Evolutionary conservation across 2,888 invertebrate genomes (phyloP).

Genomic region (Saturnia pavonia): DNA sequence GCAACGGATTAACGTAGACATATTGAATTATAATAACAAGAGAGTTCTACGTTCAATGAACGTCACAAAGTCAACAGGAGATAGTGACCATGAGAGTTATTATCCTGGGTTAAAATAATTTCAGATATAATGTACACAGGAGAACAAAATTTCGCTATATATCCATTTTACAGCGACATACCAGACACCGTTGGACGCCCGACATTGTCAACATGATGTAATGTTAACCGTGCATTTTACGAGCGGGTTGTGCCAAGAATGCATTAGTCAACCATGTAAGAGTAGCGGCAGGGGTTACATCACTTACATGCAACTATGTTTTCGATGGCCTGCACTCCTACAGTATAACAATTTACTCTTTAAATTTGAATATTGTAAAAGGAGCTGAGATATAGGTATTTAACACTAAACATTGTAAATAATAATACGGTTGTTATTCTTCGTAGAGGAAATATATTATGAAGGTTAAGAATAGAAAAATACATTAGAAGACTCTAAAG

Average conservation of each 20-base stretch:
- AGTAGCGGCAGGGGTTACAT: background rate
- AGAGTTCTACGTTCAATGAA: background rate
- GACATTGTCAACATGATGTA: slow-evolving; percentile 17
- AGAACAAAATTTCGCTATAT: slow-evolving; percentile 13
- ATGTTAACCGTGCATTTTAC: slow-evolving; percentile 20
- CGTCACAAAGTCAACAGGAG: background rate
- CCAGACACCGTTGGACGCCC: background rate
- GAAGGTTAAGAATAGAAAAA: too few species aligned
- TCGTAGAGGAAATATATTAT: too few species aligned
- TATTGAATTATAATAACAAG: background rate
- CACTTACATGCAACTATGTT: slow-evolving; percentile 5
- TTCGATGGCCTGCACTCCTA: background rate
- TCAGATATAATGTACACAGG: background rate
- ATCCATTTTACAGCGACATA: background rate
- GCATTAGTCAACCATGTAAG: slow-evolving; percentile 17
- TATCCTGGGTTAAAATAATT: background rate
- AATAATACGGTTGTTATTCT: too few species aligned
- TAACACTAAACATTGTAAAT: slow-evolving; percentile 24
- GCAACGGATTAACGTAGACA: background rate
- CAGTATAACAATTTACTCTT: background rate
- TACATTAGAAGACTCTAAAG: too few species aligned
- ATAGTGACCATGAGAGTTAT: background rate
- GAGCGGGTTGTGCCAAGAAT: slow-evolving; percentile 21
- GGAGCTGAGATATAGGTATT: slow-evolving; percentile 31
- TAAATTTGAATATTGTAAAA: background rate